phyloP scores from a whole-genome alignment of 2,797 vertebrate genomes.

The Falco berigora region DNA sequence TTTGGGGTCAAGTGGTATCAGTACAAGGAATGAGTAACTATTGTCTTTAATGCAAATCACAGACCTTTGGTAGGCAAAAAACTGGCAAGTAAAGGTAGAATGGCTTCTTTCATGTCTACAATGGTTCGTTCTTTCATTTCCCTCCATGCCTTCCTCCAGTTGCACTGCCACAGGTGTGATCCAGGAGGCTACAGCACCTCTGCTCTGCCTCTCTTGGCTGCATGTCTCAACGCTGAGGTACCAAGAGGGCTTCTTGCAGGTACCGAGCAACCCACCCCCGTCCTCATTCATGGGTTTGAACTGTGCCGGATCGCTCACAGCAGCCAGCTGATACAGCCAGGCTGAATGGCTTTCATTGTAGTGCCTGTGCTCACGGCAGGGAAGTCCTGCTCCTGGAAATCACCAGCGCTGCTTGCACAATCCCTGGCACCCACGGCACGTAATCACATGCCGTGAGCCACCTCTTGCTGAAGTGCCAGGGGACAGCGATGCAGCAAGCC shows the following conservation, averaged over 20 bases:
- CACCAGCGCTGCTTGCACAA: background rate
- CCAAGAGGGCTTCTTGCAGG: background rate
- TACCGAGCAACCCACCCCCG: background rate
- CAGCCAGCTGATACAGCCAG: background rate
- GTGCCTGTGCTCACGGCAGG: background rate
- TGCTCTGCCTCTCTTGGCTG: background rate
- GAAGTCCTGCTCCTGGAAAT: background rate
- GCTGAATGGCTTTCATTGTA: background rate
- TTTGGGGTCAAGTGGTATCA: background rate
- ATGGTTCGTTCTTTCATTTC: background rate
- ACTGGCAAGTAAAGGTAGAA: background rate
- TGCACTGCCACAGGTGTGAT: background rate
- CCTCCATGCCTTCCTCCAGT: background rate
- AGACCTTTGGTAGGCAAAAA: background rate
- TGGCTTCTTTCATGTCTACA: background rate
- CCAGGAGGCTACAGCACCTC: background rate
- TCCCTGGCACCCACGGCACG: background rate
- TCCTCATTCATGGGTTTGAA: background rate
- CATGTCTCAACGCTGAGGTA: accelerated
- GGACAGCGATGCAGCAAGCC: background rate
- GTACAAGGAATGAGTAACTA: background rate
- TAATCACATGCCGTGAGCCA: background rate
- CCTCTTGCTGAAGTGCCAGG: background rate
- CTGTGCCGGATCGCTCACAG: background rate
- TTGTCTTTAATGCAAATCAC: background rate